Percentiles rank a stretch among this genome's conserved stretches.
These are phyloP conservation scores for Rhimphoctona megacephalus DNA, from an alignment of 2,888 invertebrate species.

Conservation along the genomic window DNA sequence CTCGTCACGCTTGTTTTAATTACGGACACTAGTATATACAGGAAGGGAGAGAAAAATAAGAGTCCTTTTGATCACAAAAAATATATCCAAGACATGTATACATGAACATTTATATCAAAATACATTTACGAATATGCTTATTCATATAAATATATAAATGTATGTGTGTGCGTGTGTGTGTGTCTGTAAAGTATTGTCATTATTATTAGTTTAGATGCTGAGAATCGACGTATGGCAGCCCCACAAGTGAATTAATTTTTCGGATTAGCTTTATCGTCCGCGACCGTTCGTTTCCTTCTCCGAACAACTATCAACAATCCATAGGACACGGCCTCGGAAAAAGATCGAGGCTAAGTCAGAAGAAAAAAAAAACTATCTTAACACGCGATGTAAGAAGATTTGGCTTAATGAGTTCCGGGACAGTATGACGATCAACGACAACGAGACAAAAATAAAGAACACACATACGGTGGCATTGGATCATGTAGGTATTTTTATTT, in stretches of 20 bases:
- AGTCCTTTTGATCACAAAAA: slow-evolving; percentile 30
- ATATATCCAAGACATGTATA: background rate
- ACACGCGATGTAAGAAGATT: slow-evolving; percentile 75
- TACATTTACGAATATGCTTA: background rate
- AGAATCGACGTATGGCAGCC: slow-evolving; percentile 79
- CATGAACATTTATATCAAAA: background rate
- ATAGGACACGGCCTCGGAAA: slow-evolving; percentile 26
- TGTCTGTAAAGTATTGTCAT: background rate
- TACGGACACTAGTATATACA: slow-evolving; percentile 63
- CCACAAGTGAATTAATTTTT: slow-evolving; percentile 83
- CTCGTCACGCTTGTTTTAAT: slow-evolving; percentile 83
- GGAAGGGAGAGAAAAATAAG: slow-evolving; percentile 58
- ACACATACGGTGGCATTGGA: background rate
- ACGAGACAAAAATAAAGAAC: slow-evolving; percentile 30
- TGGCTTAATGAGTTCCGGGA: slow-evolving; percentile 78
- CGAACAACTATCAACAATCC: slow-evolving; percentile 70
- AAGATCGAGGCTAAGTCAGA: slow-evolving; percentile 78
- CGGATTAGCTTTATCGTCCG: slow-evolving; percentile 82
- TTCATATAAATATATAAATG: background rate
- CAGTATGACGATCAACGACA: slow-evolving; percentile 28
- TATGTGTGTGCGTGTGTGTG: background rate
- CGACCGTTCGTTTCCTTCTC: slow-evolving; percentile 49
- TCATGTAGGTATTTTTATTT: background rate
- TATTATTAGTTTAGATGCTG: background rate
- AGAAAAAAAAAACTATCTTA: background rate